Evolutionary conservation across 1,140 invertebrate species (phyloP).

Genomic region (Anthonomus grandis): DNA sequence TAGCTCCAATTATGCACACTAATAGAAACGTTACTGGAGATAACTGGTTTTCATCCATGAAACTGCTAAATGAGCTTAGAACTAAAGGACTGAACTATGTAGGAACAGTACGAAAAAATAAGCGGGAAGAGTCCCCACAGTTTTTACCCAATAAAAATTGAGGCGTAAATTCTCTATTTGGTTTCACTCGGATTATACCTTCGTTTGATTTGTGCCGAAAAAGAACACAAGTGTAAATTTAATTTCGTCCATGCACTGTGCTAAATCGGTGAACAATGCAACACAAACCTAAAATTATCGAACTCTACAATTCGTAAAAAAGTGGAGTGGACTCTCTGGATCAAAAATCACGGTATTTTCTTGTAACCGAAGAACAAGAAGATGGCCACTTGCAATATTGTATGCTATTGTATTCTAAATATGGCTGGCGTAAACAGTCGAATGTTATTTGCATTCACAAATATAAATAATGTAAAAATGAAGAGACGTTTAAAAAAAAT

Average conservation of each 20-base stretch:
- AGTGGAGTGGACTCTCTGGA: not conserved
- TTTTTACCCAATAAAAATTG: constrained; percentile 5
- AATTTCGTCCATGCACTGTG: not conserved
- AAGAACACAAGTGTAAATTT: not conserved
- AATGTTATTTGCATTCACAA: too few relatives aligned
- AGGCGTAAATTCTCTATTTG: constrained; percentile 1
- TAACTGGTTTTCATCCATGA: not conserved
- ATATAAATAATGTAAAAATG: too few relatives aligned
- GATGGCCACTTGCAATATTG: not conserved
- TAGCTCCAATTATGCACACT: not conserved
- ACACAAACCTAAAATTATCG: not conserved
- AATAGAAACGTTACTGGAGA: not conserved
- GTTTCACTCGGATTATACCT: not conserved
- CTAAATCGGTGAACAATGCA: not conserved
- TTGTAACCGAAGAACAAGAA: not conserved
- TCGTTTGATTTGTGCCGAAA: not conserved
- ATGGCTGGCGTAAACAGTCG: too few relatives aligned
- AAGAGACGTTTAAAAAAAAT: too few relatives aligned
- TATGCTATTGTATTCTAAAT: not conserved
- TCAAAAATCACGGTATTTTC: not conserved
- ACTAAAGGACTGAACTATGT: not conserved
- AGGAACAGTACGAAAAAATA: not conserved
- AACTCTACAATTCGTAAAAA: not conserved
- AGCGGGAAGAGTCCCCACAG: not conserved
- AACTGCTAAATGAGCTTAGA: not conserved